Evolutionary conservation across 2,888 invertebrate genomes (phyloP), one percentile per base, ranked within the genome.

Genomic region (Volucella zonaria): DNA sequence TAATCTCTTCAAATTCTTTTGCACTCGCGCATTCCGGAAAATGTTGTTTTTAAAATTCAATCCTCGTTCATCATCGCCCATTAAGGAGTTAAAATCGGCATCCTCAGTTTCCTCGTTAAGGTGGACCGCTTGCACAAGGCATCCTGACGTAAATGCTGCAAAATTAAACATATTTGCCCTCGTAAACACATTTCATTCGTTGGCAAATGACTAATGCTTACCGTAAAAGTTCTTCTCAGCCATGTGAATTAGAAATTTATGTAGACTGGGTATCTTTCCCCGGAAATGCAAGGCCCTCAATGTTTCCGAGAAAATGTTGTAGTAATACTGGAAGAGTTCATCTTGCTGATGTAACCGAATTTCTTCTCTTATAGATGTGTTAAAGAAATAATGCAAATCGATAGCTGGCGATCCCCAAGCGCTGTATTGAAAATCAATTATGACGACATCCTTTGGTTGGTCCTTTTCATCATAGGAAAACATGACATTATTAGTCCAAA

Each of bases 371-470:
- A 92, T 61, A 0, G 92, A 92, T 0, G 91, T 89, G 61, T 92
- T 90, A 6, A 92, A 76, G 8, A 92, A 90, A 67, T 91, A 91
- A 75, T 90, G 90, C 12, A 92, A 85, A 88, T 92, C 92, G 47
- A 91, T 88, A 0, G 90, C 90, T 2, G 92, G 92, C 8, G 92
- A 91, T 42, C 89, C 89, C 92, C 92, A 92, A n/a, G 87, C 90
- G n/a, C 90, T 87, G 86, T 90, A 92, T 67, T 92, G 92, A 15
- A 91, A 92, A 78, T 92, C 92, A 43, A 92, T 90, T 2, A 92
- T 86, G 3, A 90, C 87, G 0, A 88, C 89, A 87, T 92, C 91
- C 2, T 88, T 73, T 0, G 90, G 88, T n/a, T 89, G 87, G 0
- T 88, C 87, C 0, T 88, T 88, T 3, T 66, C 77, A 45, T 89